These are phyloP conservation scores for Cryptotis parvus DNA, from an alignment of 2,113 vertebrate genomes.

Conservation along the genomic window DNA sequence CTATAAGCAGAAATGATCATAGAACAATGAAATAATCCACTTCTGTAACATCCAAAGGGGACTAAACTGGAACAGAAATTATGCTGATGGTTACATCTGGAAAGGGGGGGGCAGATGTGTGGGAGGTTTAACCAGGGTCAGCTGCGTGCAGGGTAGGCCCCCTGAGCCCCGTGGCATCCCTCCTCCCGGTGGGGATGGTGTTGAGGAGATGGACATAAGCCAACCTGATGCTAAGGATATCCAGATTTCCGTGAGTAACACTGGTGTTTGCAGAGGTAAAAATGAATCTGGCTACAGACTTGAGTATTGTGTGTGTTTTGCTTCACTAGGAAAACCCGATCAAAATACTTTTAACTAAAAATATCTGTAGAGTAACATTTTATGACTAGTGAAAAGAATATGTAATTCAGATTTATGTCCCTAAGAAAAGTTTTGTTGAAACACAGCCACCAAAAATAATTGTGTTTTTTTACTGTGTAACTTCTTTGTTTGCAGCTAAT, in stretches of 20 bases:
- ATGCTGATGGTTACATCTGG: background rate
- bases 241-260: background rate
- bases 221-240: background rate
- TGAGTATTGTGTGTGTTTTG: background rate
- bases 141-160: no score
- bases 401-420: background rate
- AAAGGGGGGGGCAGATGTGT: background rate
- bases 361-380: background rate
- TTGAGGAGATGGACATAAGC: fast-evolving
- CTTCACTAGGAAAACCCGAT: background rate
- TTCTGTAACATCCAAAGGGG: background rate
- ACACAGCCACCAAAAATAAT: background rate
- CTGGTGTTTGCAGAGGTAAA: background rate
- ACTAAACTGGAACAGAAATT: background rate
- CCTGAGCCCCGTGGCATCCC: no score
- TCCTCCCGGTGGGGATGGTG: background rate
- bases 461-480: constrained; percentile 34
- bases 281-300: background rate
- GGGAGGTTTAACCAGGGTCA: no score
- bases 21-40: background rate
- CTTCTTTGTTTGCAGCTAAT: constrained; percentile 91
- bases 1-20: background rate
- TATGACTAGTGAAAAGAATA: background rate
- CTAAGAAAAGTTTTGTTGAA: background rate
- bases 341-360: background rate